Evolutionary conservation across 2,888 invertebrate species (phyloP).

Genomic region (Dolichomitus sp.): DNA sequence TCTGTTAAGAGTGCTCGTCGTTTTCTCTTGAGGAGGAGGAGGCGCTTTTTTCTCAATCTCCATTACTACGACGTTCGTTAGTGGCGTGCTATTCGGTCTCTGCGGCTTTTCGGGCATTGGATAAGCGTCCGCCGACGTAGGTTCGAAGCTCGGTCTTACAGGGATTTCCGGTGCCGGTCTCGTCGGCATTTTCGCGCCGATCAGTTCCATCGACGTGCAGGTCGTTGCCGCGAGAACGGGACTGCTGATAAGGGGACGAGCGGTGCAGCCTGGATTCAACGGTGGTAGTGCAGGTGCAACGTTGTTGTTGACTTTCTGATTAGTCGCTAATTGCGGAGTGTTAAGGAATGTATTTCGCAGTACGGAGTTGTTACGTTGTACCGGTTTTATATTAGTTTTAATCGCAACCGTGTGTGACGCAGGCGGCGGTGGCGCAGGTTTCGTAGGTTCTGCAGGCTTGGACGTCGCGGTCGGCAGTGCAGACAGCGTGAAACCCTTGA

Average conservation of each 20-base stretch:
- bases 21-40: conserved; percentile 48
- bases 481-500: conserved; percentile 94
- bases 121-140: conserved; percentile 74
- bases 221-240: conserved; percentile 94
- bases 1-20: conserved; percentile 89
- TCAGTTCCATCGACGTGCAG: conserved; percentile 91
- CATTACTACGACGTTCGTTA: conserved; percentile 72
- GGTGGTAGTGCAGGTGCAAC: conserved; percentile 89
- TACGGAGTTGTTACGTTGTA: conserved; percentile 73
- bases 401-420: conserved; percentile 86
- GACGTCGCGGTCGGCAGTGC: conserved; percentile 88
- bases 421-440: conserved; percentile 90
- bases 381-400: conserved; percentile 80
- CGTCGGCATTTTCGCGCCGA: conserved; percentile 88
- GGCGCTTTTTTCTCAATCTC: conserved; percentile 85
- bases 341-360: conserved; percentile 53
- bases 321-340: conserved; percentile 18
- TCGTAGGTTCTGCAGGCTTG: conserved; percentile 85
- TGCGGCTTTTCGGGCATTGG: conserved; percentile 80
- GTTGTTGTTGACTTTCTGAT: conserved; percentile 39
- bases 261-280: conserved; percentile 88
- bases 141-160: conserved; percentile 88
- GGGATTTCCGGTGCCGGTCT: conserved; percentile 89
- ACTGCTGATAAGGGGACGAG: conserved; percentile 93
- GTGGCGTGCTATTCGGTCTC: conserved; percentile 78